Percentiles rank a stretch among this genome's conserved stretches.
Evolutionary conservation across 2,797 vertebrate genomes (phyloP).

Genomic region (Margarornis squamiger): DNA sequence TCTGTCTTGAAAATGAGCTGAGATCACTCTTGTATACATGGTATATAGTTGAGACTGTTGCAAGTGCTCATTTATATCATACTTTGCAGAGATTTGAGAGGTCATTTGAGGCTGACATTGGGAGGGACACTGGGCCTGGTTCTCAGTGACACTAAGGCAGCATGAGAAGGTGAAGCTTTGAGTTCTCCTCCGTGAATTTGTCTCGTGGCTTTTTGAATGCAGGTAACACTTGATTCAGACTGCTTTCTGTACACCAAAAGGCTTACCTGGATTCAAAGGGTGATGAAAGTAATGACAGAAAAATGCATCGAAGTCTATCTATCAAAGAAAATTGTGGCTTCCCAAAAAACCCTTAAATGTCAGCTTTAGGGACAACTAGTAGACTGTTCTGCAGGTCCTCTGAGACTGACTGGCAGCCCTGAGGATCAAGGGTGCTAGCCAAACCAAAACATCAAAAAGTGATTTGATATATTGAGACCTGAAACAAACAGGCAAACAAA

Average conservation of each 20-base stretch:
- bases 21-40: neutral
- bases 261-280: neutral
- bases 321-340: neutral
- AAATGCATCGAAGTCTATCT: neutral
- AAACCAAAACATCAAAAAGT: neutral
- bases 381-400: neutral
- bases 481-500: constrained; percentile 8
- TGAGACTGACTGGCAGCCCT: neutral
- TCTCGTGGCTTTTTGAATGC: neutral
- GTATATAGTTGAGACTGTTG: neutral
- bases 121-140: neutral
- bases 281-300: neutral
- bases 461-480: neutral
- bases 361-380: neutral
- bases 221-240: neutral
- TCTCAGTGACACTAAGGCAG: neutral
- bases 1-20: neutral
- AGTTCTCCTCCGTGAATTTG: neutral
- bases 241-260: neutral
- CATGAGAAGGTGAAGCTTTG: neutral
- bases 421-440: neutral
- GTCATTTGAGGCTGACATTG: neutral
- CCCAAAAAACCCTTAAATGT: neutral
- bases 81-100: neutral
- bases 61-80: neutral